phyloP scores from a whole-genome alignment of 2,797 vertebrate genomes.

The Sebastes diaconus region DNA sequence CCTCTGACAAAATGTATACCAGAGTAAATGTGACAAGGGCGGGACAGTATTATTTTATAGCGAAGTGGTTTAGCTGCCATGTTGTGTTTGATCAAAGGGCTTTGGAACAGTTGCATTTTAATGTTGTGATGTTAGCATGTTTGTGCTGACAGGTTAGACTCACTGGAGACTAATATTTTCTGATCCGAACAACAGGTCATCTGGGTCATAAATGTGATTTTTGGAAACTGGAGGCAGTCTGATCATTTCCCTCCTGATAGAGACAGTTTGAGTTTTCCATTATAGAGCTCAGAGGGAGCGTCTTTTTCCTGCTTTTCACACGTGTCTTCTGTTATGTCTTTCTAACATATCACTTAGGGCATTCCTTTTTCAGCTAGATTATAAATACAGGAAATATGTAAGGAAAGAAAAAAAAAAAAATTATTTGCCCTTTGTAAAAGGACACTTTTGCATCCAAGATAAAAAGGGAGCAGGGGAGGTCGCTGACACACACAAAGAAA shows the following conservation, averaged over 20 bases:
- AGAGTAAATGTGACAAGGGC: conserved; percentile 52
- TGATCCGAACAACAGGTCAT: conserved; percentile 13
- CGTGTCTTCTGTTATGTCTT: neutral
- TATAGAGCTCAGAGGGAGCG: neutral
- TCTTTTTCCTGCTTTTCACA: neutral
- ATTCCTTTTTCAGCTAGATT: neutral
- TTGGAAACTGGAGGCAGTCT: neutral
- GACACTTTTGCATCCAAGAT: conserved; percentile 15
- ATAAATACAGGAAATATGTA: conserved; percentile 7
- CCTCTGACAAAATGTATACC: conserved; percentile 43
- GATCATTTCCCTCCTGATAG: neutral
- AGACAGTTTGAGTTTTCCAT: neutral
- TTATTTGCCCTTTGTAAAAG: conserved; percentile 28
- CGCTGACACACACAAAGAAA: neutral
- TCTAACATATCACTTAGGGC: neutral
- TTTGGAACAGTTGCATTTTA: conserved; percentile 5
- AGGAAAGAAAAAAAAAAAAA: neutral
- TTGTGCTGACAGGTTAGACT: neutral
- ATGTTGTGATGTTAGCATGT: conserved; percentile 2
- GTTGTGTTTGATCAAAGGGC: conserved; percentile 54
- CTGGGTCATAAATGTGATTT: conserved; percentile 1
- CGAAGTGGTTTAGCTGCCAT: conserved; percentile 48
- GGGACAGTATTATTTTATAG: conserved; percentile 14
- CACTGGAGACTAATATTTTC: conserved; percentile 1
- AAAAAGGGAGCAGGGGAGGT: neutral